Evolutionary conservation across 2,888 invertebrate genomes (phyloP).

Genomic region (Capitulum mitella): DNA sequence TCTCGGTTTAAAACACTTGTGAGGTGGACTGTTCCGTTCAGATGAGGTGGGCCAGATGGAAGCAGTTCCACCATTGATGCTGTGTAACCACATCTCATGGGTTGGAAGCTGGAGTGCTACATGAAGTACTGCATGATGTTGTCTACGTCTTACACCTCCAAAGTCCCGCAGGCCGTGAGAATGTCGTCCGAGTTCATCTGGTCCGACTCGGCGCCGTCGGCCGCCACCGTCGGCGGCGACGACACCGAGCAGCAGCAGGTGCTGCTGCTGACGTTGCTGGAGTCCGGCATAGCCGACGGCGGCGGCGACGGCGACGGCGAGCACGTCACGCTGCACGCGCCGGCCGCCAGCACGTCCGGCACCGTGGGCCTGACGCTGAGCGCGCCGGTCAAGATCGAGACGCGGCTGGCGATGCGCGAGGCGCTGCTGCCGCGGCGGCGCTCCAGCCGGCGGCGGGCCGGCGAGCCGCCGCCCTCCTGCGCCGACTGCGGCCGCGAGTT

Average conservation of each 20-base stretch:
- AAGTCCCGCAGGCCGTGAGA: too few species aligned
- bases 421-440: conserved; percentile 32
- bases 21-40: too few species aligned
- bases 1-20: too few species aligned
- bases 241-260: neutral
- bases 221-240: too few species aligned
- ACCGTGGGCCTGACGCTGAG: neutral
- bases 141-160: too few species aligned
- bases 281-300: neutral
- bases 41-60: too few species aligned
- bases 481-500: conserved; percentile 6
- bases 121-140: too few species aligned
- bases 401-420: conserved; percentile 31
- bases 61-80: too few species aligned
- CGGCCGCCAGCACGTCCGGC: neutral
- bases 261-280: neutral
- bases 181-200: too few species aligned
- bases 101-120: too few species aligned
- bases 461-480: neutral
- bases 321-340: neutral
- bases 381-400: conserved; percentile 29
- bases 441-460: conserved; percentile 24
- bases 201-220: too few species aligned
- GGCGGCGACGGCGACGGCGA: neutral
- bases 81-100: too few species aligned